phyloP scores from a whole-genome alignment of 2,797 vertebrate genomes.

The Rousettus madagascariensis region DNA sequence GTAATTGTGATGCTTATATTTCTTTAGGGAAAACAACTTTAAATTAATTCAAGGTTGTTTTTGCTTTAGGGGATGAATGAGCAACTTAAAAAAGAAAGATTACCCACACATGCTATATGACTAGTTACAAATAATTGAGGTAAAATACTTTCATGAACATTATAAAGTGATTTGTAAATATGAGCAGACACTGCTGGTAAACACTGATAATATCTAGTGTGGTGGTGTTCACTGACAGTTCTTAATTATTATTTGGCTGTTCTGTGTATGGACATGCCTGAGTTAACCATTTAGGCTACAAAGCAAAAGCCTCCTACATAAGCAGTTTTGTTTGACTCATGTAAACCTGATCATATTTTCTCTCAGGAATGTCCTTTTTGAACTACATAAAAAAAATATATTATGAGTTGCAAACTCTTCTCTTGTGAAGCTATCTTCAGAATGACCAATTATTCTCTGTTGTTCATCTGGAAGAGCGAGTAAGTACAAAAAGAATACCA shows the following conservation, averaged over 20 bases:
- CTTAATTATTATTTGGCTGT: neutral
- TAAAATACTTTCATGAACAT: conserved; percentile 54
- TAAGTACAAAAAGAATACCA: conserved; percentile 38
- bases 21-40: conserved; percentile 53
- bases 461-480: conserved; percentile 24
- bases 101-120: conserved; percentile 43
- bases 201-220: conserved; percentile 42
- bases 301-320: conserved; percentile 36
- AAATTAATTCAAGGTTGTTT: conserved; percentile 47
- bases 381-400: neutral
- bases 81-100: conserved; percentile 41
- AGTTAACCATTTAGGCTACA: conserved; percentile 47
- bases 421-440: conserved; percentile 14
- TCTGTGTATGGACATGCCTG: neutral
- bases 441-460: conserved; percentile 19
- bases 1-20: conserved; percentile 17
- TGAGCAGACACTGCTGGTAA: conserved; percentile 41
- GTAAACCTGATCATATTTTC: conserved; percentile 13
- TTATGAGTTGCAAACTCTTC: neutral
- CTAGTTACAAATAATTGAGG: conserved; percentile 58
- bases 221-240: neutral
- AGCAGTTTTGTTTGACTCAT: neutral
- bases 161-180: conserved; percentile 74
- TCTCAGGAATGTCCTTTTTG: conserved; percentile 41
- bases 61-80: conserved; percentile 43